Percentiles rank a stretch among this genome's conserved stretches.
These are phyloP conservation scores for Agrotis exclamationis DNA, from an alignment of 2,888 invertebrate genomes.

Conservation along the genomic window DNA sequence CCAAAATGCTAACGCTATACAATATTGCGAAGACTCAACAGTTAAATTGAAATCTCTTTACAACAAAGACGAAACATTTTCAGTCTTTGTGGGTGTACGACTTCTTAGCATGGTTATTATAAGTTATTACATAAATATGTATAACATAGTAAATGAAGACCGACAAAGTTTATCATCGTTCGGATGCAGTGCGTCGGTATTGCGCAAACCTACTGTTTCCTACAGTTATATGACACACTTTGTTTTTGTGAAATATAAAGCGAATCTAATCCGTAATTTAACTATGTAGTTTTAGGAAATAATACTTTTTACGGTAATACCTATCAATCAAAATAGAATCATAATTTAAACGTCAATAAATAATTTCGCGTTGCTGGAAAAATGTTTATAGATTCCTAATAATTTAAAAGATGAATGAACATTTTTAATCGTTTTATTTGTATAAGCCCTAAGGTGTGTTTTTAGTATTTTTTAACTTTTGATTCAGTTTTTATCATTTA, in stretches of 20 bases:
- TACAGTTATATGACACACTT: constrained; percentile 56
- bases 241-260: constrained; percentile 35
- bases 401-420: too few relatives aligned
- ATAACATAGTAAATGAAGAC: constrained; percentile 74
- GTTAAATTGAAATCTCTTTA: constrained; percentile 5
- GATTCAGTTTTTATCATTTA: too few relatives aligned
- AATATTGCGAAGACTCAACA: constrained; percentile 44
- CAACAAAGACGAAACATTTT: background rate
- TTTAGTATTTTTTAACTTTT: too few relatives aligned
- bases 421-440: background rate
- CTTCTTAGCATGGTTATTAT: constrained; percentile 51
- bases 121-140: constrained; percentile 42
- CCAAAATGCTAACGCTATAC: constrained; percentile 76
- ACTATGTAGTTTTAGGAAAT: constrained; percentile 4
- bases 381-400: background rate
- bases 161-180: constrained; percentile 90
- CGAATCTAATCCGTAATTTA: constrained; percentile 25
- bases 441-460: too few relatives aligned
- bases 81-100: constrained; percentile 13
- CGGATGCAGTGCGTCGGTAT: constrained; percentile 88
- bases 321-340: background rate
- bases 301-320: background rate
- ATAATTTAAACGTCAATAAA: background rate
- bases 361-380: background rate
- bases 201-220: constrained; percentile 83